Base-by-base conservation (phyloP, 2,888 invertebrate species). In the Steinernema hermaphroditum region DNA sequence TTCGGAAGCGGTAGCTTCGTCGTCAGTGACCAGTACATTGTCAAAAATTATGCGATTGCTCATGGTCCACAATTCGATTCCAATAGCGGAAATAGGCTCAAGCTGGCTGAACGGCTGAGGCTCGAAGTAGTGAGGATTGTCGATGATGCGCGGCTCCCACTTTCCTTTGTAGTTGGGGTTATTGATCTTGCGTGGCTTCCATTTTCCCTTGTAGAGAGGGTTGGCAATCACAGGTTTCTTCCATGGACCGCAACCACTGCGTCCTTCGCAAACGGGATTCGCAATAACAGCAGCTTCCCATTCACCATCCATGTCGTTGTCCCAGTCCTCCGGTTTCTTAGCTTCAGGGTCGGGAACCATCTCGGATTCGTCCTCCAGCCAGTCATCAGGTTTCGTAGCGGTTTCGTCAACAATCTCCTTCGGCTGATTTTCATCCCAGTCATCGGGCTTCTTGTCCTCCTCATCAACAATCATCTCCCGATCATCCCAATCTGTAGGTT, bases 11-110 rank as follows among this genome's bases (percentile, higher is more conserved):
- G 92, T 90, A 0, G 88, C 89, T 74, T 91, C 89, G 84, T 93
- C 92, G 87, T 96, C 94, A 0, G 96, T 92, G 74, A 98, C 90
- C 75, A 98, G 89, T 72, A 98, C n/a, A 50, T 73, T 72, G 89
- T 98, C 98, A 89, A 98, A 98, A 74, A 94, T 89, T 82, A 98
- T 93, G 84, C 91, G 91, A 76, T 93, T 92, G 0, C 94, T 94
- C 94, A 98, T 97, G 4, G 97, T 95, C 98, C 98, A 98, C 77
- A 98, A 89, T 88, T 98, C 98, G 87, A 98, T 92, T 22, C 97
- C 98, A 72, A 98, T 90, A 24, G 96, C 95, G 1, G 80, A 73
- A 37, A 85, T 78, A 29, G 82, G 78, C 24, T 75, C 75, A 16
- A 85, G 76, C 70, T 83, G 82, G 12, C 54, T 77, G 68, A 81